These are phyloP conservation scores for Danaus plexippus DNA, from an alignment of 1,140 invertebrate species.

Conservation along the genomic window DNA sequence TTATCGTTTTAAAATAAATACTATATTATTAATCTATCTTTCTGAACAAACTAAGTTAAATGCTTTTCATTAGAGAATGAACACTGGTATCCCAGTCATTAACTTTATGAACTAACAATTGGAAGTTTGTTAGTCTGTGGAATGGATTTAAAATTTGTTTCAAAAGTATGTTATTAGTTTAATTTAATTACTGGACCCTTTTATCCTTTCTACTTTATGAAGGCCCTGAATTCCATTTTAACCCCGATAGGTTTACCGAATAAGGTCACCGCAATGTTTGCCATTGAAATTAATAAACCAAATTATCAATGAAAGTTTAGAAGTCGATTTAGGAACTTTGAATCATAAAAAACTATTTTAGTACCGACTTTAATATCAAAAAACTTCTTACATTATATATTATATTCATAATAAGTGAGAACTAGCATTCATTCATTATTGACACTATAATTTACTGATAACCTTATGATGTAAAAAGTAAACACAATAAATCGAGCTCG, in stretches of 20 bases:
- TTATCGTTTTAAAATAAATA: too few relatives aligned
- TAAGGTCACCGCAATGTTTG: constrained; percentile 23
- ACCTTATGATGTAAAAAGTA: too few relatives aligned
- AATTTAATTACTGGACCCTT: constrained; percentile 24
- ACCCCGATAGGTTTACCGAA: constrained; percentile 19
- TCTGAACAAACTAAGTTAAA: too few relatives aligned
- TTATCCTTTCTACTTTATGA: constrained; percentile 16
- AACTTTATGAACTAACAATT: too few relatives aligned
- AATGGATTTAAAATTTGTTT: constrained; percentile 15
- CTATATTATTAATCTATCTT: too few relatives aligned
- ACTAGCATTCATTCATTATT: too few relatives aligned
- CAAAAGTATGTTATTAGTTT: constrained; percentile 23
- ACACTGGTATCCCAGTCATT: too few relatives aligned
- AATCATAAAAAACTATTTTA: constrained; percentile 9
- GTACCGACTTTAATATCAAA: background rate
- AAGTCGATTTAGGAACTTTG: constrained; percentile 5
- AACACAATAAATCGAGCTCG: too few relatives aligned
- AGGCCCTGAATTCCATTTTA: constrained; percentile 19
- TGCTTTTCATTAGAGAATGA: too few relatives aligned
- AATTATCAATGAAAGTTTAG: constrained; percentile 16
- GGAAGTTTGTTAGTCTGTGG: background rate
- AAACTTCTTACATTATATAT: too few relatives aligned
- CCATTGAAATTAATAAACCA: constrained; percentile 21
- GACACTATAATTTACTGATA: too few relatives aligned
- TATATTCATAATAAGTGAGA: too few relatives aligned